Percentiles rank a stretch among this genome's conserved stretches.
Evolutionary conservation across 2,797 vertebrate species (phyloP).

Genomic region (Nannoperca australis): DNA sequence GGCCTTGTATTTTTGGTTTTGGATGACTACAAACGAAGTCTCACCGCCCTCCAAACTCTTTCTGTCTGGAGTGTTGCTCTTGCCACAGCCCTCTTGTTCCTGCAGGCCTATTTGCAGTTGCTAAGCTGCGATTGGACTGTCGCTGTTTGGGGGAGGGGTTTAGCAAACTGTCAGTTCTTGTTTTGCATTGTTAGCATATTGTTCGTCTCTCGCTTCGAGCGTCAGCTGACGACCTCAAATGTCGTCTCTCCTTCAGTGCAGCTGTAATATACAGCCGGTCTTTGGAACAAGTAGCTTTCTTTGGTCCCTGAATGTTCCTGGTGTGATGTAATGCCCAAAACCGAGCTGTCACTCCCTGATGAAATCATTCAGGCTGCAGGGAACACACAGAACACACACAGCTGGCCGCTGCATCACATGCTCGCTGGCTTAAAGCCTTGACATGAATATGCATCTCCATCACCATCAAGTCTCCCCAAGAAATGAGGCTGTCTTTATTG

Average conservation of each 20-base stretch:
- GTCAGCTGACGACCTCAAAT: constrained; percentile 8
- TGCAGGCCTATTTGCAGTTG: background rate
- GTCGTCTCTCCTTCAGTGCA: constrained; percentile 1
- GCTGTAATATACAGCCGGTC: constrained; percentile 29
- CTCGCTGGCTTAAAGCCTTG: constrained; percentile 4
- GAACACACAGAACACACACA: constrained; percentile 24
- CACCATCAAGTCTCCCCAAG: constrained; percentile 19
- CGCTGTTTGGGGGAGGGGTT: background rate
- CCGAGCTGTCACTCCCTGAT: constrained; percentile 50
- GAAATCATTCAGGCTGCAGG: constrained; percentile 47
- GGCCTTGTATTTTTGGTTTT: background rate
- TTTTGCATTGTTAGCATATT: background rate
- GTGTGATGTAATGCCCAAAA: constrained; percentile 52
- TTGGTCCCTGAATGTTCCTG: constrained; percentile 28
- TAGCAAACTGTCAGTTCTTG: background rate
- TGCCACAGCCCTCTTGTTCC: background rate
- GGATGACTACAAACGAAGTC: background rate
- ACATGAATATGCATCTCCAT: constrained; percentile 45
- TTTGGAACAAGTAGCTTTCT: constrained; percentile 21
- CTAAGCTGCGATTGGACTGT: background rate
- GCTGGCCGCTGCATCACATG: constrained; percentile 38
- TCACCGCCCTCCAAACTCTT: background rate
- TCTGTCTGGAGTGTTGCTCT: background rate
- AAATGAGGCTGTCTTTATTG: constrained; percentile 29
- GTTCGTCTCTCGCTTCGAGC: background rate